Evolutionary conservation across 1,140 invertebrate genomes (phyloP), one percentile per base, ranked within the genome.

Genomic region (Lanistes nyassanus): DNA sequence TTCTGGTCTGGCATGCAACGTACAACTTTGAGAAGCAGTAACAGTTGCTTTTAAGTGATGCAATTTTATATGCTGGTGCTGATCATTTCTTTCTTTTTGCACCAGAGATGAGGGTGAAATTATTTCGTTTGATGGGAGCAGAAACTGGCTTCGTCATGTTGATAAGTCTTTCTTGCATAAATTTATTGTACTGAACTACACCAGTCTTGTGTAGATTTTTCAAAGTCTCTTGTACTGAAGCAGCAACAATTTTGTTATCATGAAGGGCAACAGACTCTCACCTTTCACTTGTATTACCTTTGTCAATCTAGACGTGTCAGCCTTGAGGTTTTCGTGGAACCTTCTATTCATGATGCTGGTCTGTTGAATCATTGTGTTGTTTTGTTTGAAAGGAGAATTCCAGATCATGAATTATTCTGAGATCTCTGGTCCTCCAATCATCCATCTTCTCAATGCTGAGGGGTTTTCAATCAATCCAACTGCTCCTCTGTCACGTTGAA

Each of bases 401-500:
- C n/a, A n/a, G n/a, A n/a, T n/a, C n/a, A n/a, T n/a, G n/a, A n/a
- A n/a, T n/a, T n/a, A n/a, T n/a, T n/a, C n/a, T 21, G 37, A 47
- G 67, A 72, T 47, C 37, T 70, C 56, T 21, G 75, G 75, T 21
- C 67, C 75, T 64, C 55, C 47, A 26, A 72, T 7, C 75, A 76
- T 76, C 75, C 68, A 71, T 4, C 67, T 34, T 36, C 47, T 58
- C 7, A 77, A 68, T 51, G 39, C 60, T 60, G 42, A 51, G 3
- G 60, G 69, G 39, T 75, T 67, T 66, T 42, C n/a, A n/a, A 66
- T 77, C 5, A 82, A 39, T 36, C 77, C 79, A n/a, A 84, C 72
- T 23, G 82, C 81, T 31, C 76, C 82, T 39, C 82, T 81, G 36
- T 82, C 79, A 70, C 74, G 76, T 76, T 84, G 84, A 11, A 84